Conservation (phyloP, 2,888 invertebrate species). For the Lithophane ornitopus region DNA sequence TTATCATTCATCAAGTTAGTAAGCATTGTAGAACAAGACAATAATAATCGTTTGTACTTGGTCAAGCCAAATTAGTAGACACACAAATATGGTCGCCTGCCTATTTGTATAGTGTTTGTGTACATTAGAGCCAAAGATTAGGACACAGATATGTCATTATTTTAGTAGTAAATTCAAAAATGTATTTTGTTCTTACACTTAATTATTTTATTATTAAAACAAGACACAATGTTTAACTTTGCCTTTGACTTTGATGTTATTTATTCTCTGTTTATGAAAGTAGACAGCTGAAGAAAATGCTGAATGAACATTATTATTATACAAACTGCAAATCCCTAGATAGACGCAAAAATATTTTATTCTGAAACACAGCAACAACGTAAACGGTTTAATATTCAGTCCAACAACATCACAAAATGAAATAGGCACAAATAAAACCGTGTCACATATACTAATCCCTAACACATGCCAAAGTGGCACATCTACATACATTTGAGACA, state of each 20-base stretch:
- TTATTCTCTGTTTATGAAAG: neutral
- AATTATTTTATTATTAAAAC: neutral
- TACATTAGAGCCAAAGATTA: constrained; percentile 63
- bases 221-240: too few relatives aligned
- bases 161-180: neutral
- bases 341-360: neutral
- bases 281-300: neutral
- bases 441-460: constrained; percentile 20
- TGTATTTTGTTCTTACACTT: too few relatives aligned
- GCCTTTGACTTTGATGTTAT: neutral
- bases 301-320: neutral
- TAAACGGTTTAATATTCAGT: neutral
- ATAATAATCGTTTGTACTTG: constrained; percentile 75
- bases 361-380: neutral
- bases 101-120: constrained; percentile 66
- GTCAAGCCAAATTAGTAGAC: constrained; percentile 77
- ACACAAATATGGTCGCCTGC: constrained; percentile 69
- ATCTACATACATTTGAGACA: constrained; percentile 59
- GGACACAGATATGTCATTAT: constrained; percentile 55
- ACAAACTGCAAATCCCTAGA: neutral
- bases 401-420: constrained; percentile 2
- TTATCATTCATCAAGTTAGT: constrained; percentile 68
- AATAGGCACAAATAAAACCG: constrained; percentile 27
- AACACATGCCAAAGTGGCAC: constrained; percentile 40
- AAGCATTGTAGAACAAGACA: constrained; percentile 73